A percentile compares a stretch with the other conserved stretches of the same genome.
phyloP scores from a whole-genome alignment of 2,888 invertebrate genomes.

The Melinaea marsaeus region DNA sequence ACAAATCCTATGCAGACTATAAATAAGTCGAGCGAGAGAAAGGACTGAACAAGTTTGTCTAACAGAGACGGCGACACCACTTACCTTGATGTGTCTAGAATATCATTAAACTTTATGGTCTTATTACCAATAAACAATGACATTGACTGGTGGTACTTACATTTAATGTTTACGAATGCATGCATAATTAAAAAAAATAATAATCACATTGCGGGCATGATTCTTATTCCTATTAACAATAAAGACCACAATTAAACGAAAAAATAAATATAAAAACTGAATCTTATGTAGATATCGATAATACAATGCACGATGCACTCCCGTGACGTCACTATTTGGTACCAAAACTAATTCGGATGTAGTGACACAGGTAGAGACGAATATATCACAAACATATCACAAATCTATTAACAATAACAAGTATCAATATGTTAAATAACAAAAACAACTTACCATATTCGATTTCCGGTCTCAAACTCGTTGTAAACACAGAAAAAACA shows the following conservation, averaged over 20 bases:
- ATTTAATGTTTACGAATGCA: too few relatives aligned
- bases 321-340: conserved; percentile 35
- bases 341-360: conserved; percentile 46
- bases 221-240: background rate
- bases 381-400: conserved; percentile 18
- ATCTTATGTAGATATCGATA: conserved; percentile 14
- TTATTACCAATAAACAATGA: conserved; percentile 2
- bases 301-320: conserved; percentile 27
- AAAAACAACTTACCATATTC: conserved; percentile 49
- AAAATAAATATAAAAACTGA: conserved; percentile 17
- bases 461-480: conserved; percentile 46
- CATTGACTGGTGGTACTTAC: background rate
- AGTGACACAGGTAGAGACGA: conserved; percentile 33
- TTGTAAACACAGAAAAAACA: conserved; percentile 59
- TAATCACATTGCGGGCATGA: too few relatives aligned
- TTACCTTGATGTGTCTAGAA: conserved; percentile 19
- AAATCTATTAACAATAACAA: conserved; percentile 9
- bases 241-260: conserved; percentile 8
- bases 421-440: conserved; percentile 25
- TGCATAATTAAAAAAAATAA: too few relatives aligned
- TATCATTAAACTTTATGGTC: background rate
- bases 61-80: conserved; percentile 40
- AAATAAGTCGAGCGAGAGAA: conserved; percentile 56
- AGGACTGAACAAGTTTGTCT: conserved; percentile 41
- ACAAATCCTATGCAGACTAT: conserved; percentile 54